Percentiles rank a stretch among this genome's conserved stretches.
These are phyloP conservation scores for Drosophila pseudoananassae DNA, from an alignment of 1,140 invertebrate species.

Conservation along the genomic window DNA sequence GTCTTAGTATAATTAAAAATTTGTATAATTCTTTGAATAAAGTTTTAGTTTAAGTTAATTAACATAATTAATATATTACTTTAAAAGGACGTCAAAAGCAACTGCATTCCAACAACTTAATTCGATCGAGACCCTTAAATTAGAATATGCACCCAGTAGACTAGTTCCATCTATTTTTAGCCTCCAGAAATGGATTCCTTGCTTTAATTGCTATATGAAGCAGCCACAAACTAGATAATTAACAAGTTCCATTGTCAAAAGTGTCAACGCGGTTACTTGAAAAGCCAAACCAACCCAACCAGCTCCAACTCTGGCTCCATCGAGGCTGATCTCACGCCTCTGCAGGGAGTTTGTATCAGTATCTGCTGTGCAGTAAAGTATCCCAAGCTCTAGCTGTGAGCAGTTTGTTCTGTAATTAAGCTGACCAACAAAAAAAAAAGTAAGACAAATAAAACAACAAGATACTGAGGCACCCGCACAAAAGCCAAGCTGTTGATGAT, in stretches of 20 bases:
- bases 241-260: conserved; percentile 70
- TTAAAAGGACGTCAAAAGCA: not conserved
- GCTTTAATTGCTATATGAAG: not conserved
- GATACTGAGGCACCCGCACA: conserved; percentile 58
- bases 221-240: conserved; percentile 40
- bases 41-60: no score
- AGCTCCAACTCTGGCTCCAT: conserved; percentile 12
- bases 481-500: conserved; percentile 66
- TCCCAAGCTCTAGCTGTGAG: conserved; percentile 56
- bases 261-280: conserved; percentile 75
- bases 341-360: conserved; percentile 16
- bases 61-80: no score
- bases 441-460: conserved; percentile 17
- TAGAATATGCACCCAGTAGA: conserved; percentile 28
- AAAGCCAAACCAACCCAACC: conserved; percentile 29
- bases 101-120: conserved; percentile 6
- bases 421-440: conserved; percentile 27
- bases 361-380: conserved; percentile 26
- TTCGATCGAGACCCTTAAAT: conserved; percentile 23
- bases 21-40: no score
- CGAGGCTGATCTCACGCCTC: conserved; percentile 31
- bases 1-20: no score
- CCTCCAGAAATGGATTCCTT: conserved; percentile 5
- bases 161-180: conserved; percentile 61
- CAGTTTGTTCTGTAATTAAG: conserved; percentile 71